These are phyloP conservation scores for Noctua fimbriata DNA, from an alignment of 2,888 invertebrate species.

Conservation along the genomic window DNA sequence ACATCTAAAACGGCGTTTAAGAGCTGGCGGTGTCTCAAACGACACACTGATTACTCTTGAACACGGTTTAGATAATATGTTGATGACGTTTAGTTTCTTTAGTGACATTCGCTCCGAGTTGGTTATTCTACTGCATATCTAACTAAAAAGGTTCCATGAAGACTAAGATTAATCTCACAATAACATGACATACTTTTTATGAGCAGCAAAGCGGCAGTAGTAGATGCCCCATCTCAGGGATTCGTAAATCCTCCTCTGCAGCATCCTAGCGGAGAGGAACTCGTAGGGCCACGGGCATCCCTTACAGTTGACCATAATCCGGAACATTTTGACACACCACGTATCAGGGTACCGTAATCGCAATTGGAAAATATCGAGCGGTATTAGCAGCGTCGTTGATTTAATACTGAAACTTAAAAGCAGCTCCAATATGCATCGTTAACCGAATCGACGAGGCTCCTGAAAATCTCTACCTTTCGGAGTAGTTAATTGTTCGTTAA, in stretches of 20 bases:
- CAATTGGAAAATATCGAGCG: constrained; percentile 57
- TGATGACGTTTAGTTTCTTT: not conserved
- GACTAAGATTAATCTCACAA: not conserved
- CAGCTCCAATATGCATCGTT: not conserved
- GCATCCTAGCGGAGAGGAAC: constrained; percentile 30
- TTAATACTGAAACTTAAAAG: constrained; percentile 55
- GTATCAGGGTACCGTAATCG: constrained; percentile 61
- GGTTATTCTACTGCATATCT: not conserved
- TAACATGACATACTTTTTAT: constrained; percentile 27
- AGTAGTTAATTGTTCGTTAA: not conserved
- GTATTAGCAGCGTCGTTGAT: constrained; percentile 47
- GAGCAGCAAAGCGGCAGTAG: constrained; percentile 43
- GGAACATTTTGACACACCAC: constrained; percentile 44
- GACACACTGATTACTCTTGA: too few species aligned
- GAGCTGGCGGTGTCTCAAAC: too few species aligned
- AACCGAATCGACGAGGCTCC: not conserved
- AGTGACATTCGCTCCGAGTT: not conserved
- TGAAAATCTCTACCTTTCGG: not conserved
- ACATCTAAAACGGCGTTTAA: too few species aligned
- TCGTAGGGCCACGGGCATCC: constrained; percentile 41
- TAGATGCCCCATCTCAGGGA: constrained; percentile 50
- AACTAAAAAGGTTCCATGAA: not conserved
- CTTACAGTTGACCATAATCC: constrained; percentile 45
- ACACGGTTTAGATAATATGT: too few species aligned
- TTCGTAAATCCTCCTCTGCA: constrained; percentile 36